A percentile compares a stretch with the other conserved stretches of the same genome.
Conservation (phyloP, 2,888 invertebrate species). For the Euzophera pinguis region DNA sequence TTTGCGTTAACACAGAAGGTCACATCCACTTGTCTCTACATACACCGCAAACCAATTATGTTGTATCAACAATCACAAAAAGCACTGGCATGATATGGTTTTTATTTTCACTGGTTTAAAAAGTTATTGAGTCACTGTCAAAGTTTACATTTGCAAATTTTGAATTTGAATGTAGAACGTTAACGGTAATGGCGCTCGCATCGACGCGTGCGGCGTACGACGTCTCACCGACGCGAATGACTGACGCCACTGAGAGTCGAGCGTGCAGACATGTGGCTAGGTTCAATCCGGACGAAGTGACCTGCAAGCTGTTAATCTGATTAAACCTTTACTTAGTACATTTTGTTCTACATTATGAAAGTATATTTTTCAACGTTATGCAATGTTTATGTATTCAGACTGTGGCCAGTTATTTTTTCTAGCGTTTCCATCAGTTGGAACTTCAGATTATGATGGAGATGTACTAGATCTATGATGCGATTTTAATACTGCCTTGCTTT, state of each 20-base stretch:
- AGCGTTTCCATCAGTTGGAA: background rate
- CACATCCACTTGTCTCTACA: conserved; percentile 67
- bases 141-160: conserved; percentile 20
- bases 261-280: conserved; percentile 41
- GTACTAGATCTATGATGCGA: no score
- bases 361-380: conserved; percentile 24
- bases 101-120: conserved; percentile 28
- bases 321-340: conserved; percentile 53
- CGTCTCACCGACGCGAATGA: conserved; percentile 60
- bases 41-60: conserved; percentile 36
- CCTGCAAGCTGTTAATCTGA: conserved; percentile 68
- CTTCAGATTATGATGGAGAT: no score
- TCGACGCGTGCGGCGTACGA: conserved; percentile 51
- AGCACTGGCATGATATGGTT: conserved; percentile 17
- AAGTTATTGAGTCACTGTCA: conserved; percentile 34
- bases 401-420: background rate
- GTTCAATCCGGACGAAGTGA: conserved; percentile 50
- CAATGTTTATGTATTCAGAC: background rate
- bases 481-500: no score
- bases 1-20: conserved; percentile 51
- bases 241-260: conserved; percentile 26
- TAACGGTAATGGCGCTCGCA: conserved; percentile 43
- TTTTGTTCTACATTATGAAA: conserved; percentile 37
- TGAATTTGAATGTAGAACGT: conserved; percentile 57
- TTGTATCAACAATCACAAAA: conserved; percentile 21